Evolutionary conservation across 2,888 invertebrate species (phyloP), one percentile per base, ranked within the genome.

Genomic region (Lomographa bimaculata): DNA sequence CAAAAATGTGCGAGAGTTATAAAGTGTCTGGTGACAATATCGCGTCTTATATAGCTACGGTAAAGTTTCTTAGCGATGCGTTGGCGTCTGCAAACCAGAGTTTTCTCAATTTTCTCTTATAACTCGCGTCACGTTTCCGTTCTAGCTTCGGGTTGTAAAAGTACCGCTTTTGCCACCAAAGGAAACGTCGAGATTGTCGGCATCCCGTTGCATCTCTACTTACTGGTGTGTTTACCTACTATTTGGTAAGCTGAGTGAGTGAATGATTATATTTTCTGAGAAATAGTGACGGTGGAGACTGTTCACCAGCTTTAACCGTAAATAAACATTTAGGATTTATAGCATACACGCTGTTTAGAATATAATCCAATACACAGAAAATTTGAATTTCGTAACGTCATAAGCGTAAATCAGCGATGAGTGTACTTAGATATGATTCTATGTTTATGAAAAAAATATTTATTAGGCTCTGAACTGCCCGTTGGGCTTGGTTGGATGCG

Each of bases 1-100:
- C 10, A 19, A 25, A 20, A 27, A 28, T 9, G 7, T 27, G 19
- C 14, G 30, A 18, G 14, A 10, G 20, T 21, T 28, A 26, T 25
- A 20, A 19, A n/a, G 16, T 23, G 30, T 32, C 20, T 30, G 38
- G 18, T 6, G 7, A 14, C 14, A 29, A 34, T 26, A 8, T 7
- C 2, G 16, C 35, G 26, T 53, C 34, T 23, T 53, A 36, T 42
- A 50, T 43, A 35, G 32, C 35, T 41, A 55, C 49, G 54, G 56
- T 17, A 57, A 47, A 50, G 46, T 50, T 52, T 30, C 36, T 39
- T 21, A 40, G 36, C 44, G 21, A 41, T 27, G 33, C 16, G 28
- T 39, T 23, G 39, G 12, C 17, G 18, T 28, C 23, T 28, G 10
- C 23, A 16, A 12, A 20, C 2, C 7, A 17, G 4, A 14, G 14